A percentile compares a stretch with the other conserved stretches of the same genome.
Evolutionary conservation across 2,797 vertebrate genomes (phyloP).

Genomic region (Emys orbicularis): DNA sequence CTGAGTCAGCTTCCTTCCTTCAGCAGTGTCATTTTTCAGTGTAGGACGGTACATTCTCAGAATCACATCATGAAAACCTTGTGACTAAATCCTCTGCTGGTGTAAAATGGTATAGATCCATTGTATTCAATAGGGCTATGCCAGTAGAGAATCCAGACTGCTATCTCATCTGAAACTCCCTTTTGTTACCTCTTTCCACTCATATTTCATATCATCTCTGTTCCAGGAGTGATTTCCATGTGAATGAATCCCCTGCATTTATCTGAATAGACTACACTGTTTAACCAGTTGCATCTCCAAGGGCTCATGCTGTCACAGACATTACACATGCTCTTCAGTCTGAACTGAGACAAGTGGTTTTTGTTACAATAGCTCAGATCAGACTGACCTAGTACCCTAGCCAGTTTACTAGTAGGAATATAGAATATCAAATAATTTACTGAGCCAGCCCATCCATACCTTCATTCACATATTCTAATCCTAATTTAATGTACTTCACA

Average conservation of each 20-base stretch:
- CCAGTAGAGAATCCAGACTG: background rate
- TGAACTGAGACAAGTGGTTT: conserved; percentile 13
- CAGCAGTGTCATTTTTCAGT: background rate
- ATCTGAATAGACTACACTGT: conserved; percentile 65
- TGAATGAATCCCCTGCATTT: conserved; percentile 57
- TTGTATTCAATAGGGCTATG: background rate
- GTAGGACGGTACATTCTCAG: background rate
- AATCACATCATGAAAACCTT: background rate
- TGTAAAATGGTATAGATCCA: conserved; percentile 10
- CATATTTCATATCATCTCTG: conserved; percentile 18
- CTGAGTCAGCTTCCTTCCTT: background rate
- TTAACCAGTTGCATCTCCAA: conserved; percentile 50
- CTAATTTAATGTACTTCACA: background rate
- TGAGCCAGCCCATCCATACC: conserved; percentile 10
- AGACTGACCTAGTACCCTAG: conserved; percentile 17
- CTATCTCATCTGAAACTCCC: background rate
- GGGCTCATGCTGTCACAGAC: conserved; percentile 54
- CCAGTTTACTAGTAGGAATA: conserved; percentile 7
- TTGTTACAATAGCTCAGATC: conserved; percentile 30
- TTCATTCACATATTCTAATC: conserved; percentile 28
- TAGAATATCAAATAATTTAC: conserved; percentile 9
- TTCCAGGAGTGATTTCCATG: conserved; percentile 65
- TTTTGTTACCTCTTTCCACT: conserved; percentile 31
- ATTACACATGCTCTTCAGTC: conserved; percentile 37
- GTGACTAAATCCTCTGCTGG: background rate